phyloP scores from a whole-genome alignment of 2,888 invertebrate genomes.

The Notocelia uddmanniana region DNA sequence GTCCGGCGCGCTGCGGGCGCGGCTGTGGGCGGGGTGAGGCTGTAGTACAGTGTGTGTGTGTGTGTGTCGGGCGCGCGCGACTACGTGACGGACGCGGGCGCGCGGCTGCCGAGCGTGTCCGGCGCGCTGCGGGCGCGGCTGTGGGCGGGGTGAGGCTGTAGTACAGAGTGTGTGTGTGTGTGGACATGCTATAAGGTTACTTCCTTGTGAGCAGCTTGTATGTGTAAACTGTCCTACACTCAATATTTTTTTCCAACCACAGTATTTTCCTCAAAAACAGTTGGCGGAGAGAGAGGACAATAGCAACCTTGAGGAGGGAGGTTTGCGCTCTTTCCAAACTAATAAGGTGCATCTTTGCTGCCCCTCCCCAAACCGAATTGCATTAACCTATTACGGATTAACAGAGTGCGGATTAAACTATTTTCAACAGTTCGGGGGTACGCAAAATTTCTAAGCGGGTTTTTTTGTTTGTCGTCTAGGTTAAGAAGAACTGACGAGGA shows the following conservation, averaged over 20 bases:
- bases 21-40: constrained; percentile 85
- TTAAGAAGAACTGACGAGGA: background rate
- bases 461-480: background rate
- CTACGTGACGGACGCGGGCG: constrained; percentile 93
- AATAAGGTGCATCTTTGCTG: background rate
- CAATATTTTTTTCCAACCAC: too few species aligned
- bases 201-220: too few species aligned
- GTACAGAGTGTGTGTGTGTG: too few species aligned
- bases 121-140: background rate
- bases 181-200: too few species aligned
- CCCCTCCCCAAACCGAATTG: background rate
- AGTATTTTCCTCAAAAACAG: too few species aligned
- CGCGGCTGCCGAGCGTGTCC: constrained; percentile 50
- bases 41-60: constrained; percentile 57
- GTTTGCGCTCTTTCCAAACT: background rate
- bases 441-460: too few species aligned
- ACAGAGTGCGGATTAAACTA: background rate
- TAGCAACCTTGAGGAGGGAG: background rate
- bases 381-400: background rate
- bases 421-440: background rate
- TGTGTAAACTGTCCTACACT: too few species aligned
- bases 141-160: background rate
- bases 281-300: too few species aligned
- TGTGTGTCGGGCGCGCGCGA: constrained; percentile 75
- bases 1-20: constrained; percentile 87